A percentile compares a stretch with the other conserved stretches of the same genome.
Evolutionary conservation across 2,113 vertebrate species (phyloP).

Genomic region (Anhinga rufa): DNA sequence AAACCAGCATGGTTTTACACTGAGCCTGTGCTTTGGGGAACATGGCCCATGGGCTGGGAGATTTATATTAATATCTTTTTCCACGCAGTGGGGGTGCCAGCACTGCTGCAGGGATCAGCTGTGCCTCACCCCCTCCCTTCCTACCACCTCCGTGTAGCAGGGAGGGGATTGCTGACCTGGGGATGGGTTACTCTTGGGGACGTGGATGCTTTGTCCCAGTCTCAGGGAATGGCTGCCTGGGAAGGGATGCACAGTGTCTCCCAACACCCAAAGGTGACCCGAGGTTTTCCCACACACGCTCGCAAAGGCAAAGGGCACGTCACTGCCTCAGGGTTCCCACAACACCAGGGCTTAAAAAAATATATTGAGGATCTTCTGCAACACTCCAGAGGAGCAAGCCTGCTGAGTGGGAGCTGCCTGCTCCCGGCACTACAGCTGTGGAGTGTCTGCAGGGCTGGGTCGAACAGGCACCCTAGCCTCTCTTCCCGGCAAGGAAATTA

Average conservation of each 20-base stretch:
- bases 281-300: not conserved
- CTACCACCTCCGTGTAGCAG: accelerated
- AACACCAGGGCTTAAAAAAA: accelerated
- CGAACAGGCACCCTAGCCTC: accelerated
- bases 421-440: not conserved
- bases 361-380: not conserved
- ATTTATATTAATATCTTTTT: not conserved
- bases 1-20: not conserved
- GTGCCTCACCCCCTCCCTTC: not conserved
- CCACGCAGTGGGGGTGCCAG: not conserved
- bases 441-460: not conserved
- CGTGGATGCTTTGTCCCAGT: not conserved
- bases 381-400: not conserved
- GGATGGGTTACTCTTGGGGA: not conserved
- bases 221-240: not conserved
- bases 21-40: not conserved
- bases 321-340: not conserved
- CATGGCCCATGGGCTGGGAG: accelerated
- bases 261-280: not conserved
- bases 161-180: not conserved
- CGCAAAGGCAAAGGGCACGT: not conserved
- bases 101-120: not conserved
- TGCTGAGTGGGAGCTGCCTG: not conserved
- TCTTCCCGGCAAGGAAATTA: not conserved
- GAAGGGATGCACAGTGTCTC: not conserved